Evolutionary conservation across 2,797 vertebrate species (phyloP).

Genomic region (Protosalanx chinensis): DNA sequence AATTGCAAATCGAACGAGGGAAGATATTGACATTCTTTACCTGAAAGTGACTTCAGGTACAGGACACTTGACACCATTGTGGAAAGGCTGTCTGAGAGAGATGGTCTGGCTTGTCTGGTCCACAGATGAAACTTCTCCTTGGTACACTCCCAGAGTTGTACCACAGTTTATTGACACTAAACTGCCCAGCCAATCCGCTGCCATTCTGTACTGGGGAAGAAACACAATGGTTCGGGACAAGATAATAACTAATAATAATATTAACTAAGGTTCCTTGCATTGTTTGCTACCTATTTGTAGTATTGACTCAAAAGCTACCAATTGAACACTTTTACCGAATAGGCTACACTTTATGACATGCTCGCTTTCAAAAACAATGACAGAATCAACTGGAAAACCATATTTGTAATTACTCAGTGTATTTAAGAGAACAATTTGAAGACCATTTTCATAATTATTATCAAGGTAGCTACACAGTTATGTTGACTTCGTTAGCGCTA

Average conservation of each 20-base stretch:
- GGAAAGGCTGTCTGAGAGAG: conserved; percentile 91
- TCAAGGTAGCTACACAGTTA: not conserved
- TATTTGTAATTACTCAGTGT: no score
- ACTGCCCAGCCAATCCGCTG: conserved; percentile 92
- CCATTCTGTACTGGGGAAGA: conserved; percentile 73
- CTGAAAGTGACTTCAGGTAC: conserved; percentile 99
- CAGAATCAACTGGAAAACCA: no score
- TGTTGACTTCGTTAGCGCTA: not conserved
- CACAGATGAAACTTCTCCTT: conserved; percentile 92
- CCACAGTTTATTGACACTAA: conserved; percentile 97
- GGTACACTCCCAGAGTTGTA: conserved; percentile 90
- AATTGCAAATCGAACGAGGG: not conserved
- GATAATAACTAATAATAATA: not conserved
- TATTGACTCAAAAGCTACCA: no score
- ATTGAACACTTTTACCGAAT: no score
- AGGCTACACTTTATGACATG: no score
- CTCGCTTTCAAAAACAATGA: no score
- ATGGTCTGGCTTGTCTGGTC: conserved; percentile 95
- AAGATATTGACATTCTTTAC: conserved; percentile 61
- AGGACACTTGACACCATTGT: conserved; percentile 94
- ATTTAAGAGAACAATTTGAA: no score
- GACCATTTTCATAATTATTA: not conserved
- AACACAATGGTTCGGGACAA: not conserved
- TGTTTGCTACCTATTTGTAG: not conserved
- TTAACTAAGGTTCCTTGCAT: no score